Evolutionary conservation across 2,888 invertebrate species (phyloP), one percentile per base, ranked within the genome.

Genomic region (Uropetala carovei): DNA sequence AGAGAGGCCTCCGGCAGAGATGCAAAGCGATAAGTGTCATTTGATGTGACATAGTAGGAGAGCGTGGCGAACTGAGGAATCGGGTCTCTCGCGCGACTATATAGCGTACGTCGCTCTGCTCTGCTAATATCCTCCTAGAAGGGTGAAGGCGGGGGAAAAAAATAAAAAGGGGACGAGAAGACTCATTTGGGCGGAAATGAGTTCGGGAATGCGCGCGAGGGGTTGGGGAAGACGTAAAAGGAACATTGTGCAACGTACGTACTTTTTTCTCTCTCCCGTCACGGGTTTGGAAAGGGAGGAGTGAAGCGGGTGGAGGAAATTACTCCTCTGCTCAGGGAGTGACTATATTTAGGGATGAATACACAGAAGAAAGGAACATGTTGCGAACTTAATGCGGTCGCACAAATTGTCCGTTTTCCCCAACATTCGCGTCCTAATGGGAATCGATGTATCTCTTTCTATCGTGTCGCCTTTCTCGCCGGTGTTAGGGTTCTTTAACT

Each of bases 311-410:
- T 27, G 75, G 27, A 22, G 75, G 75, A 75, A 27, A 75, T 75
- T 75, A 27, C 75, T 75, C 13, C 22, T 22, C 75, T 14, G 13
- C 22, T 22, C 10, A 68, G 16, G 68, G 22, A 68, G 68, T 68
- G 16, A 75, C 75, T 75, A 75, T 75, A 75, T 75, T 75, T 75
- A 75, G 75, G 75, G 75, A 27, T 75, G 75, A 75, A 75, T 75
- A 27, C 75, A 75, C 22, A 75, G 10, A 27, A n/a, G n/a, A 68
- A 22, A 18, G 10, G 27, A 43, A 43, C 43, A 43, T 43, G 43
- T 43, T 43, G 43, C 43, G 43, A 43, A 43, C 5, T 43, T 43
- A 43, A 43, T 43, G 43, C 43, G 43, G 43, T 43, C 43, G 43
- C 43, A 5, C 43, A 43, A 43, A 43, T 43, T 43, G 43, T 43